Base-by-base conservation (phyloP, 2,113 vertebrate genomes). In the Mirounga angustirostris region DNA sequence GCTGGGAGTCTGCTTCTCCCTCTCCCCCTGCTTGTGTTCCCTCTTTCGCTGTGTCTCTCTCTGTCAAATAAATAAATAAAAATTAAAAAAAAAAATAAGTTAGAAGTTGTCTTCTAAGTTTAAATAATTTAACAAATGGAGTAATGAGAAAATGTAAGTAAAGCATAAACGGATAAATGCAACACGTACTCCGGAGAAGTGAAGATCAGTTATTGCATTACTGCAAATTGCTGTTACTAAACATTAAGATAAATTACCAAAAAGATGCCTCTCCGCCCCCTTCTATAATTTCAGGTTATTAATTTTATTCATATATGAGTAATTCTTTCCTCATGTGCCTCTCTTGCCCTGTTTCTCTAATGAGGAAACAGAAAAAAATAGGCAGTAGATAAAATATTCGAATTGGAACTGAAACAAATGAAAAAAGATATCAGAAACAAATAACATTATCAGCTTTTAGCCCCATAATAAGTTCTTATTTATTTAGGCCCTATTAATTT, bases 401-500 rank as follows among this genome's bases (percentile, higher is more conserved):
- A 94, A 93, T 74, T 79, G 65, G 56, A 54, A 65, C 85, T 91
- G 85, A 95, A 86, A 91, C 81, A 97, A 98, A 97, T 97, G 95
- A 97, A 96, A 98, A 96, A 98, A 98, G 94, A 96, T 97, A 95
- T 43, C 79, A 97, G 95, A 98, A 98, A 98, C 97, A 98, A 98
- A 98, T 96, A 98, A 74, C 91, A 95, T 97, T 96, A 95, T 96
- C 79, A 96, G 91, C 95, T 95, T 95, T 97, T 97, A 97, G 94
- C 56, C 96, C 96, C 78, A 82, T 97, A 98, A 95, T 97, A 98
- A 97, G 94, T 92, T 96, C 81, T 96, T 97, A 98, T 98, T 97
- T 98, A 97, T 97, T 98, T 98, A 97, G 92, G 91, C 46, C 56
- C 97, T 98, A 97, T 98, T 98, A 97, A 98, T 98, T 98, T 98